A percentile compares a stretch with the other conserved stretches of the same genome.
These are phyloP conservation scores for Actenoides hombroni DNA, from an alignment of 2,113 vertebrate genomes.

Conservation along the genomic window DNA sequence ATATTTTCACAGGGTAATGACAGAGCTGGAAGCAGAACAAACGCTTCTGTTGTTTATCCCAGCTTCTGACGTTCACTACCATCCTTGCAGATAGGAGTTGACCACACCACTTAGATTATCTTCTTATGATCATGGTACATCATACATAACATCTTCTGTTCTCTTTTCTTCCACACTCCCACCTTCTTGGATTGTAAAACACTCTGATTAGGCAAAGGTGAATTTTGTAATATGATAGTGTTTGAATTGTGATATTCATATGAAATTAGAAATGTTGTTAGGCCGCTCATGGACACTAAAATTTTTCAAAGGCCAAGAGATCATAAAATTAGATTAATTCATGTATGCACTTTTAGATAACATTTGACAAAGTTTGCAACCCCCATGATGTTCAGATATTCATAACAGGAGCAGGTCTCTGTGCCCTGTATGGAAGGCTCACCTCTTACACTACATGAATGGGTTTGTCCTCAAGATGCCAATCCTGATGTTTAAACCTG, in stretches of 20 bases:
- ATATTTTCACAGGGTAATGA: neutral
- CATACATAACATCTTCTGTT: neutral
- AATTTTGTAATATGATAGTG: neutral
- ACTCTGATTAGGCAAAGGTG: neutral
- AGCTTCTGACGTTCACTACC: fast-evolving
- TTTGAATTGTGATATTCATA: fast-evolving
- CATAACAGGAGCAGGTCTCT: neutral
- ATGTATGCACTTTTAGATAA: neutral
- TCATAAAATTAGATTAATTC: neutral
- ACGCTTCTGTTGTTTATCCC: neutral
- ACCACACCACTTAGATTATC: neutral
- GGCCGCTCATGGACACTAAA: neutral
- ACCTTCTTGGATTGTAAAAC: neutral
- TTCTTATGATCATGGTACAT: neutral
- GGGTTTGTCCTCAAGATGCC: neutral
- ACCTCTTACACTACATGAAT: neutral
- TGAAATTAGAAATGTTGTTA: neutral
- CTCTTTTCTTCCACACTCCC: neutral
- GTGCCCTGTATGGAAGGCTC: neutral
- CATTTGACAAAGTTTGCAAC: neutral
- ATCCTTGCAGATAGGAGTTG: neutral
- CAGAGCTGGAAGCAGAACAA: neutral
- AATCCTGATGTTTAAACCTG: neutral
- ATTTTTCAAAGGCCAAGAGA: neutral
- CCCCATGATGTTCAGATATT: neutral